Percentiles rank a stretch among this genome's conserved stretches.
phyloP scores from a whole-genome alignment of 2,113 vertebrate genomes.

The Noctilio leporinus region DNA sequence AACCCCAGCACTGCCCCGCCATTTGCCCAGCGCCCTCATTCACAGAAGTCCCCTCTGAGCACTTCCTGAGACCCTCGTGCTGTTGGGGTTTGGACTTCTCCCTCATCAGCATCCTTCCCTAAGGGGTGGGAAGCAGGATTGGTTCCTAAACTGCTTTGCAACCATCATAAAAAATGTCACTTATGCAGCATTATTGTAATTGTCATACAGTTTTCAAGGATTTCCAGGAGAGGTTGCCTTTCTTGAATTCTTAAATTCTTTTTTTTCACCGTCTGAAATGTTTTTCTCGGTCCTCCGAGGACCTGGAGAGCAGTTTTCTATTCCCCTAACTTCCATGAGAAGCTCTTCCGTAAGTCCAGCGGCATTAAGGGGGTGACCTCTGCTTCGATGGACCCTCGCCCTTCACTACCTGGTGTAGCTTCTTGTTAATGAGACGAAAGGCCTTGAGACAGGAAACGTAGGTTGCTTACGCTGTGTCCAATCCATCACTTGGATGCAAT shows the following conservation, averaged over 20 bases:
- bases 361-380: accelerated
- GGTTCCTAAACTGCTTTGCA: not conserved
- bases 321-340: not conserved
- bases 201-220: not conserved
- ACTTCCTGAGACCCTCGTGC: not conserved
- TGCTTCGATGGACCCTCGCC: not conserved
- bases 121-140: not conserved
- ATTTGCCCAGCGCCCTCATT: too few species aligned
- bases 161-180: not conserved
- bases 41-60: not conserved
- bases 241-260: not conserved
- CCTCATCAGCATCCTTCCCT: not conserved
- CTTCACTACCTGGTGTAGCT: not conserved
- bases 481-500: accelerated
- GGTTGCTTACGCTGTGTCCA: not conserved
- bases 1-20: too few species aligned
- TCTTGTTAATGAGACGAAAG: not conserved
- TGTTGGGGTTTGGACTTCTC: not conserved
- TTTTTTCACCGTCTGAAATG: not conserved
- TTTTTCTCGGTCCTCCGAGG: not conserved
- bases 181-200: not conserved
- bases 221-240: not conserved
- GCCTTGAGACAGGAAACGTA: not conserved
- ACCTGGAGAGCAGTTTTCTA: not conserved
- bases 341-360: not conserved